A percentile compares a stretch with the other conserved stretches of the same genome.
Evolutionary conservation across 1,140 invertebrate species (phyloP).

Genomic region (Portunus trituberculatus): DNA sequence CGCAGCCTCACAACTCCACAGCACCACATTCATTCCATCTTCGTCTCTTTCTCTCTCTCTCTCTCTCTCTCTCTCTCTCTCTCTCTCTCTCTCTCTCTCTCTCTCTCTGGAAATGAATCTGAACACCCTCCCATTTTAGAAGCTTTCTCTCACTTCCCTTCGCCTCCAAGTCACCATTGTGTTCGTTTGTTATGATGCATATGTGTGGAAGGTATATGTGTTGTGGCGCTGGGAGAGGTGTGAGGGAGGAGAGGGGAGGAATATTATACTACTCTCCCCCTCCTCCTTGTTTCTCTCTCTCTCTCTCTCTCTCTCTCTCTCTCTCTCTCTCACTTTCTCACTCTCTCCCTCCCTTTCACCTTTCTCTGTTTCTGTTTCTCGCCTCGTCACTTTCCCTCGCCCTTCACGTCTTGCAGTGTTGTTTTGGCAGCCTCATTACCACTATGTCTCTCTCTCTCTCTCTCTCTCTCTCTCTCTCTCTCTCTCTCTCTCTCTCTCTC

Average conservation of each 20-base stretch:
- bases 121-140: not conserved
- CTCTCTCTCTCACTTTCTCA: not conserved
- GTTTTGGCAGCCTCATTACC: no score
- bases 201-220: not conserved
- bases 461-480: conserved; percentile 6
- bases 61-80: no score
- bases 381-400: no score
- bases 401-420: no score
- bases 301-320: not conserved
- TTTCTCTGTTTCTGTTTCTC: not conserved
- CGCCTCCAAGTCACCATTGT: not conserved
- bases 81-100: no score
- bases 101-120: not conserved
- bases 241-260: not conserved
- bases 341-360: not conserved
- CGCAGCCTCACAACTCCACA: not conserved
- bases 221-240: no score
- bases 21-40: not conserved
- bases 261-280: not conserved
- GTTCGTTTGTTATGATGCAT: not conserved
- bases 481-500: no score
- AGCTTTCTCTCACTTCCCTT: not conserved
- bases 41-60: not conserved
- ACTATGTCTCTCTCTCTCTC: not conserved
- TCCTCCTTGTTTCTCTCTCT: no score